These are phyloP conservation scores for Pteropus alecto DNA, from an alignment of 2,113 vertebrate genomes.

Conservation along the genomic window DNA sequence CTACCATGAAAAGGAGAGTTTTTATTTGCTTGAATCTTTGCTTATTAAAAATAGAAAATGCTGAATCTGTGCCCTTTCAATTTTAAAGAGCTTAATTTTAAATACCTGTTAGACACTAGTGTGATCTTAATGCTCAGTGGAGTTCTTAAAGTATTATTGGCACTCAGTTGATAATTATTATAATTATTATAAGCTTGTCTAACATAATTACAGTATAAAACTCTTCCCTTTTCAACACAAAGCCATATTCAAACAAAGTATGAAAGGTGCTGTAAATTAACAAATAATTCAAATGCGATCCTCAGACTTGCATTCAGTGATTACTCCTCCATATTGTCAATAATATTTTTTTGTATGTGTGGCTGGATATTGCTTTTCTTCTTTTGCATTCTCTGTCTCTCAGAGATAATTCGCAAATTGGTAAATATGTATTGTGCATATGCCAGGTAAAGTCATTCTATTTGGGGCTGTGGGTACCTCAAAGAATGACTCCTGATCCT, in stretches of 20 bases:
- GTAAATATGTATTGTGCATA: neutral
- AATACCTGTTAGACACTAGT: constrained; percentile 63
- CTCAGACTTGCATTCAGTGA: neutral
- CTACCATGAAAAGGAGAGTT: neutral
- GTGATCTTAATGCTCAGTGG: constrained; percentile 66
- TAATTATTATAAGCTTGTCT: constrained; percentile 73
- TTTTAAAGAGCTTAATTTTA: constrained; percentile 72
- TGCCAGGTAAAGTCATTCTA: neutral
- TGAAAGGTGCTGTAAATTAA: constrained; percentile 65
- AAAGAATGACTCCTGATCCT: neutral
- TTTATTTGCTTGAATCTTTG: constrained; percentile 50
- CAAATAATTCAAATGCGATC: constrained; percentile 58
- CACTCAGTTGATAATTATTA: constrained; percentile 71
- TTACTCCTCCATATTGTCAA: neutral
- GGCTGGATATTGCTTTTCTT: neutral
- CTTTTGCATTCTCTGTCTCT: neutral
- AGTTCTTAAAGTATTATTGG: constrained; percentile 74
- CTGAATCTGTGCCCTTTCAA: constrained; percentile 42
- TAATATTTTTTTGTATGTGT: neutral
- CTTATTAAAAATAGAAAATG: constrained; percentile 51
- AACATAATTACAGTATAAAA: constrained; percentile 71
- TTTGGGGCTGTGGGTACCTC: neutral
- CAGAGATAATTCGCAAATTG: neutral
- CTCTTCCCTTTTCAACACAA: constrained; percentile 65
- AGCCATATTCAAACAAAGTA: constrained; percentile 65